Percentiles rank a stretch among this genome's conserved stretches.
These are phyloP conservation scores for Chiloscyllium plagiosum DNA, from an alignment of 2,113 vertebrate species.

Conservation along the genomic window DNA sequence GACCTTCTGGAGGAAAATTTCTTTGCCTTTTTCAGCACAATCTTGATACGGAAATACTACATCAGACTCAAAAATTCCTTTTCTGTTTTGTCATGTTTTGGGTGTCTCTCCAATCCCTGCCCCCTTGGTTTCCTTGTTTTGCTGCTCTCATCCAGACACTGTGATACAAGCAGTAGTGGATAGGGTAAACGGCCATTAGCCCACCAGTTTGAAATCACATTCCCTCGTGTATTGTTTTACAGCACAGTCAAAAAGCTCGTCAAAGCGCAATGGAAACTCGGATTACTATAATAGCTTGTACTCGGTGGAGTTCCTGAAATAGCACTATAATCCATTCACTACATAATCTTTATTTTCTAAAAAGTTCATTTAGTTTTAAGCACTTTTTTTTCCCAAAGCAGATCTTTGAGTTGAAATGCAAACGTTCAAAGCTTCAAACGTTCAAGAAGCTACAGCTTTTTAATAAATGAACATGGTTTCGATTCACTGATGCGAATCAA, in stretches of 20 bases:
- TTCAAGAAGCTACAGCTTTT: not conserved
- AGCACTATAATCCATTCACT: not conserved
- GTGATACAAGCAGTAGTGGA: not conserved
- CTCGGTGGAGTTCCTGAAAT: not conserved
- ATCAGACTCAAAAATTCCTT: conserved; percentile 15
- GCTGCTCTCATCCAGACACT: not conserved
- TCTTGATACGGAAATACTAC: conserved; percentile 21
- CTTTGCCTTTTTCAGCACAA: conserved; percentile 2
- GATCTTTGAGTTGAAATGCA: not conserved
- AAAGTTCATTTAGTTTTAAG: not conserved
- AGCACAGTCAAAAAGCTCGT: not conserved
- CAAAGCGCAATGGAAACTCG: not conserved
- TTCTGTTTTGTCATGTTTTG: conserved; percentile 28
- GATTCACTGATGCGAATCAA: not conserved
- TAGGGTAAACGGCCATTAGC: not conserved
- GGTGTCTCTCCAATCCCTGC: not conserved
- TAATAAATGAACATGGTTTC: not conserved
- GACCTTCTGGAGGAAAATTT: not conserved
- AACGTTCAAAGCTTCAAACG: not conserved
- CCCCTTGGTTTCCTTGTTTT: not conserved
- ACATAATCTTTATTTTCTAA: not conserved
- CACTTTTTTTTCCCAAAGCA: not conserved
- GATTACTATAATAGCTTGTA: not conserved
- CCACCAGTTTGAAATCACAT: not conserved
- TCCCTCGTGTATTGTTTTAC: conserved; percentile 8